Base-by-base conservation (phyloP, 2,888 invertebrate genomes). In the Ditylenchus weischeri region DNA sequence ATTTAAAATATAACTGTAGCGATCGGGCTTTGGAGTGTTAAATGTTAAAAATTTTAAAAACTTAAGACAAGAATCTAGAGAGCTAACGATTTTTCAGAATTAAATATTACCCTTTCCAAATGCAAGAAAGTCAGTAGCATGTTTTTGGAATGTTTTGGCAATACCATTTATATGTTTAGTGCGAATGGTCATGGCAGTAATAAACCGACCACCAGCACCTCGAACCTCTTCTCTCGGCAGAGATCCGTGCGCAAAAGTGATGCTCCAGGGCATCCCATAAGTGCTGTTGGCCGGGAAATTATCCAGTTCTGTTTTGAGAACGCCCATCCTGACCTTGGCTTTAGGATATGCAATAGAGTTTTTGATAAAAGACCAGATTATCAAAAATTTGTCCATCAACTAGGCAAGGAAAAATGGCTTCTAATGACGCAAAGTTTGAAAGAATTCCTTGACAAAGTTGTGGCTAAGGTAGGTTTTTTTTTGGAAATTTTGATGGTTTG, bases 281-380 rank as follows among this genome's bases (percentile, higher is more conserved):
- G 57, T 21, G 54, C 69, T 11, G 48, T 58, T 5, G 68, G 64
- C 8, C 59, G 75, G 13, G 80, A 80, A 47, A 80, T 80, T 60
- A 76, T 79, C 43, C 72, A 71, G 50, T 75, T 76, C 48, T 79
- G 80, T 60, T 79, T 80, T 63, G 80, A 80, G 21, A 79, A 79
- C 67, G 77, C 80, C n/a, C 80, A 80, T 69, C 74, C 73, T 23
- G 80, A 80, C 63, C 74, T 80, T 51, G 80, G 78, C 13, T 77
- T 77, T 51, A 66, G 74, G 29, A 73, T 78, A 23, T 73, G 66
- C 57, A 57, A 63, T 58, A 66, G 82, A 36, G 72, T 82, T n/a
- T 79, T 78, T 70, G 80, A 82, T 64, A 81, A 82, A 71, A 75
- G 82, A 10, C 71, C 72, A 19, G 82, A 82, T 67, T 78, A 76